Evolutionary conservation across 2,797 vertebrate genomes (phyloP), one percentile per base, ranked within the genome.

Genomic region (Anas capensis): DNA sequence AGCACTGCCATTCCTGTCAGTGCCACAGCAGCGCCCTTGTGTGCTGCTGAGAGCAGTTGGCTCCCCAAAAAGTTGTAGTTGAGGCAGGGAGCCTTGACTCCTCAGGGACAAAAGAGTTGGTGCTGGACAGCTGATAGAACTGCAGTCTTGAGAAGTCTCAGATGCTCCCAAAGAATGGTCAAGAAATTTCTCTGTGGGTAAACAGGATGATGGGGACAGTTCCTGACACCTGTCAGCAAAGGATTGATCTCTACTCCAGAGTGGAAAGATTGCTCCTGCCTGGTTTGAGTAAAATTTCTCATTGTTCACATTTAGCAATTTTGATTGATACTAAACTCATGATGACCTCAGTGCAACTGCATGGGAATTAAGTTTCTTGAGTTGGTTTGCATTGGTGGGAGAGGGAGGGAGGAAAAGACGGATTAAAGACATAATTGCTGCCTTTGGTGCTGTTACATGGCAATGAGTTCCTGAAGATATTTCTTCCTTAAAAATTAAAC

Each of bases 1-100:
- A 64, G 40, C 27, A 11, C 26, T 81, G 20, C 44, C 4, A 10
- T 2, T 49, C 20, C 0, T 26, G 51, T 14, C 29, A 19, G 0
- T 69, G 34, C 33, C 1, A 4, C 16, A 33, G 34, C 12, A 66
- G 16, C 14, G 19, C 21, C 62, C 56, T 56, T 44, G 27, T n/a
- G 13, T 1, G 2, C 64, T 82, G 29, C 16, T 2, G 1, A 72
- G 42, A 93, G n/a, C 31, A 40, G 54, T 13, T 15, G 46, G 26
- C 78, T 82, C 16, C 69, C 70, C 65, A 29, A 23, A 80, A 72
- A 58, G 23, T 3, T n/a, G 2, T 40, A 49, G 33, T 16, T 90
- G 69, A 62, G 13, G 8, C 9, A 68, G 31, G 65, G 86, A 53
- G 69, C 26, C 33, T 75, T 1, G 5, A 14, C 17, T 73, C 2